Evolutionary conservation across 2,888 invertebrate genomes (phyloP).

Genomic region (Drepana falcataria): DNA sequence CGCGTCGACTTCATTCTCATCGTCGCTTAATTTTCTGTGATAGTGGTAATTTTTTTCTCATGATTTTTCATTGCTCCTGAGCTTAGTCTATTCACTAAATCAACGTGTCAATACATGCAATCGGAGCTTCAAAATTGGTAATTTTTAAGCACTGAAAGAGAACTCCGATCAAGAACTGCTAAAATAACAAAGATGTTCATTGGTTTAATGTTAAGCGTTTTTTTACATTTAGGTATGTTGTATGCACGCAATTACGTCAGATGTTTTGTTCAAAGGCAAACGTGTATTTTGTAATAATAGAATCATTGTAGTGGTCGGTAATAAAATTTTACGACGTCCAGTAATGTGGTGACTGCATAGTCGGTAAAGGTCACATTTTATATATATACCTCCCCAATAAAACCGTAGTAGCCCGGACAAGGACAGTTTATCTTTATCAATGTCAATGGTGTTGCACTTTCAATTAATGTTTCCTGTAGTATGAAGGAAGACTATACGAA

Average conservation of each 20-base stretch:
- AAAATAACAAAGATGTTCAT: too few species aligned
- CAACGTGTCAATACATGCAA: too few species aligned
- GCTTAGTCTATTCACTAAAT: too few species aligned
- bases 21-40: conserved; percentile 9
- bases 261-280: conserved; percentile 21
- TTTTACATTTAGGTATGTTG: neutral
- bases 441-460: conserved; percentile 19
- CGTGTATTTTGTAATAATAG: conserved; percentile 22
- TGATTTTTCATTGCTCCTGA: too few species aligned
- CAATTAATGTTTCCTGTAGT: conserved; percentile 3
- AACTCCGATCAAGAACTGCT: too few species aligned
- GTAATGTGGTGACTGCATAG: conserved; percentile 27
- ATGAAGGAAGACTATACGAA: too few species aligned
- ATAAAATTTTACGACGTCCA: conserved; percentile 47
- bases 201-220: too few species aligned
- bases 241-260: conserved; percentile 44
- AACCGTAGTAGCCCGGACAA: conserved; percentile 22
- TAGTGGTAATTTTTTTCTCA: neutral
- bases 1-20: conserved; percentile 10
- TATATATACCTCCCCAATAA: conserved; percentile 18
- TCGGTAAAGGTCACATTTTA: conserved; percentile 35
- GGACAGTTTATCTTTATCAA: conserved; percentile 21
- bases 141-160: too few species aligned
- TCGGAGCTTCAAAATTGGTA: too few species aligned
- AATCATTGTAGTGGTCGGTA: conserved; percentile 29